These are phyloP conservation scores for Dinocampus coccinellae DNA, from an alignment of 2,888 invertebrate genomes.

Conservation along the genomic window DNA sequence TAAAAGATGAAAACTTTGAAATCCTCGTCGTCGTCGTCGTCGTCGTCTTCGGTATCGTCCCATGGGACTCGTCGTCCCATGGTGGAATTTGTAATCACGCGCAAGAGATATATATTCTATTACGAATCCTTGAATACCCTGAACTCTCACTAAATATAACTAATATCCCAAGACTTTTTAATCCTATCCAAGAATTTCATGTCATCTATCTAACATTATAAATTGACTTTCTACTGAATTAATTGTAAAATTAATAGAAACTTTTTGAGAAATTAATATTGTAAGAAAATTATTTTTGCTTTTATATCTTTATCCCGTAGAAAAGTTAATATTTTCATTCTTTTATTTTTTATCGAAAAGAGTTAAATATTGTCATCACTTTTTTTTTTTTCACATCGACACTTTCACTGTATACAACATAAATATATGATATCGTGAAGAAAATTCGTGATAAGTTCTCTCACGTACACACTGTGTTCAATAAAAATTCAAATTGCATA, in stretches of 20 bases:
- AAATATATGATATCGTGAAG: not conserved
- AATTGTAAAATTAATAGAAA: not conserved
- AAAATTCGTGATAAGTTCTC: not conserved
- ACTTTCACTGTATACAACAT: not conserved
- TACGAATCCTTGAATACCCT: constrained; percentile 14
- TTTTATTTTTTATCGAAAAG: too few species aligned
- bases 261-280: not conserved
- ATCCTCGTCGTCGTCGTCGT: constrained; percentile 42
- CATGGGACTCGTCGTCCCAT: constrained; percentile 14
- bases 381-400: not conserved
- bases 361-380: not conserved
- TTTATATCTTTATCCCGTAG: not conserved
- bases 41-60: too few species aligned
- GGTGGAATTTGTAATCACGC: constrained; percentile 52
- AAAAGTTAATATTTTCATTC: not conserved
- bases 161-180: constrained; percentile 6
- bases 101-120: constrained; percentile 36
- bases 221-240: constrained; percentile 52
- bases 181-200: constrained; percentile 20
- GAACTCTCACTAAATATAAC: constrained; percentile 2
- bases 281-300: too few species aligned
- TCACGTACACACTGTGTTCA: not conserved
- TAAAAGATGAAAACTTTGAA: constrained; percentile 53
- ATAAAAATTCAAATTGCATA: not conserved
- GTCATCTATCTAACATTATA: constrained; percentile 50